Conservation (phyloP, 2,113 vertebrate genomes). For the Alexandromys fortis region DNA sequence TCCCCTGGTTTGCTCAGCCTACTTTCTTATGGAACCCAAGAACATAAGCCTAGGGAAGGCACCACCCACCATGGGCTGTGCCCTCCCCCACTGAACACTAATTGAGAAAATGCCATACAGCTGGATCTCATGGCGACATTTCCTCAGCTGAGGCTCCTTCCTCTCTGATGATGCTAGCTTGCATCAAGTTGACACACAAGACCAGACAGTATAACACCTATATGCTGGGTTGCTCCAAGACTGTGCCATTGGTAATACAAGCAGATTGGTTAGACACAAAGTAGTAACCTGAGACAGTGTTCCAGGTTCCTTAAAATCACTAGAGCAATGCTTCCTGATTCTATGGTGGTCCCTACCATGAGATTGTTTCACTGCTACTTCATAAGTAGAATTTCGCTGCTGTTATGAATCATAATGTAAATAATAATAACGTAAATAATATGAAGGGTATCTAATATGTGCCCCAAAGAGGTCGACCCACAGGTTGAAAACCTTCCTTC, state of each 20-base stretch:
- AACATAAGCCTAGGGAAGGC: background rate
- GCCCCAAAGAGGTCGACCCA: background rate
- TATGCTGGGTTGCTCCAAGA: background rate
- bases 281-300: background rate
- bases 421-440: background rate
- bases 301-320: background rate
- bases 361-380: background rate
- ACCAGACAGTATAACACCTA: background rate
- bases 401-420: background rate
- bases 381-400: background rate
- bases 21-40: background rate
- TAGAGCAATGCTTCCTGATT: background rate
- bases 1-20: background rate
- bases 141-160: background rate
- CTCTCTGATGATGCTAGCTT: background rate
- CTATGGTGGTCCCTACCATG: background rate
- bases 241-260: background rate
- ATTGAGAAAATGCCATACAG: background rate
- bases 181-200: background rate
- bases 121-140: background rate
- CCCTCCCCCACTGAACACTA: background rate
- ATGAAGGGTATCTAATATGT: background rate
- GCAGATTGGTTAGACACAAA: background rate
- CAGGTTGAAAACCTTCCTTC: background rate
- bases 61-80: background rate